Base-by-base conservation (phyloP, 2,888 invertebrate genomes). In the Halocaridina rubra region DNA sequence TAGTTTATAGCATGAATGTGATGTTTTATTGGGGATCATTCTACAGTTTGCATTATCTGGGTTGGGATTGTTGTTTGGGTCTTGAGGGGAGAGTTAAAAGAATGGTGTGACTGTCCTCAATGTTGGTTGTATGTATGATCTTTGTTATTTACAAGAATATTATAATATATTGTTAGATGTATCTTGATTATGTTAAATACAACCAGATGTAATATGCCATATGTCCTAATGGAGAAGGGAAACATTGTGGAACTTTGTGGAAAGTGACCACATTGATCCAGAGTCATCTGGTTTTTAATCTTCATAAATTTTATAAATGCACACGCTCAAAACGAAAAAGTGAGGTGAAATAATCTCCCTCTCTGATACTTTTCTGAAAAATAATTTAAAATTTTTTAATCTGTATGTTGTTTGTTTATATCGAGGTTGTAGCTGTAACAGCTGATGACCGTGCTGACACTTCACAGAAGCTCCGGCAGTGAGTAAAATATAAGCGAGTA, bases 91-190 rank as follows among this genome's bases (percentile, higher is more conserved):
- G 16, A 19, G 53, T 53, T 77, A 30, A 59, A 32, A 46, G 72
- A 59, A 27, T 74, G 74, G 76, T 57, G 61, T 77, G 76, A 61
- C 61, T 77, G 76, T 77, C 29, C 59, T 77, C 32, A 77, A 77
- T 77, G 76, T 77, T 77, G 76, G 76, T 77, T 77, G 76, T 77
- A 77, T 77, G 76, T 77, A 77, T 77, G 76, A 61, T 77, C 76
- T 77, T 77, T 77, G 76, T 77, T 77, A 77, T 77, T 59, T 77
- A 77, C 76, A 77, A 77, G 76, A 77, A 61, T 77, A 77, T n/a
- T n/a, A n/a, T n/a, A n/a, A n/a, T 77, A 77, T 77, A 77, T 77
- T 77, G 76, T 77, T 77, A 77, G 76, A 77, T 77, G 76, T 77
- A 61, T 77, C 46, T 77, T 77, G 76, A 61, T 77, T 69, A 69